phyloP scores from a whole-genome alignment of 2,888 invertebrate species.

The Epinotia ramella region DNA sequence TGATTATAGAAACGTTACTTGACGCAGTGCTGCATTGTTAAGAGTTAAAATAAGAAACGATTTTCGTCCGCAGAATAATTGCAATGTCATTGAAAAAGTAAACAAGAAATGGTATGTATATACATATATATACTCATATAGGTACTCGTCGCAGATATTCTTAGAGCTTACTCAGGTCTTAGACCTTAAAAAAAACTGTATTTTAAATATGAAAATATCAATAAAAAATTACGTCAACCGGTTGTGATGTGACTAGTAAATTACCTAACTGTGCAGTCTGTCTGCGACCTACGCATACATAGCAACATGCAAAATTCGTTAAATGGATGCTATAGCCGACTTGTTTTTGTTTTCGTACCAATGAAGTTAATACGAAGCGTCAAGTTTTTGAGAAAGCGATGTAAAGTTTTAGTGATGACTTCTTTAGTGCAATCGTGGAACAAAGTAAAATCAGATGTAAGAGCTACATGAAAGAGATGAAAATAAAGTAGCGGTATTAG shows the following conservation, averaged over 20 bases:
- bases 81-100: not conserved
- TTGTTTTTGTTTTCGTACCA: constrained; percentile 9
- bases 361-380: not conserved
- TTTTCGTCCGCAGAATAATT: not conserved
- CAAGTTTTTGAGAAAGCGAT: not conserved
- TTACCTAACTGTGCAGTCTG: constrained; percentile 9
- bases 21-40: not conserved
- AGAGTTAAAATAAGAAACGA: not conserved
- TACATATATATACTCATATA: not conserved
- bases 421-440: no score
- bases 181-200: not conserved
- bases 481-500: no score
- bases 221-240: constrained; percentile 19
- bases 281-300: constrained; percentile 28
- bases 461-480: no score
- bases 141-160: not conserved
- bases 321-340: constrained; percentile 1
- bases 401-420: not conserved
- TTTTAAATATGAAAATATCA: constrained; percentile 7
- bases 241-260: constrained; percentile 20
- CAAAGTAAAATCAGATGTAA: no score
- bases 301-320: constrained; percentile 18
- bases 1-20: no score
- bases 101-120: not conserved
- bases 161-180: not conserved